Percentiles rank a stretch among this genome's conserved stretches.
Evolutionary conservation across 2,113 vertebrate species (phyloP).

Genomic region (Plotosus lineatus): DNA sequence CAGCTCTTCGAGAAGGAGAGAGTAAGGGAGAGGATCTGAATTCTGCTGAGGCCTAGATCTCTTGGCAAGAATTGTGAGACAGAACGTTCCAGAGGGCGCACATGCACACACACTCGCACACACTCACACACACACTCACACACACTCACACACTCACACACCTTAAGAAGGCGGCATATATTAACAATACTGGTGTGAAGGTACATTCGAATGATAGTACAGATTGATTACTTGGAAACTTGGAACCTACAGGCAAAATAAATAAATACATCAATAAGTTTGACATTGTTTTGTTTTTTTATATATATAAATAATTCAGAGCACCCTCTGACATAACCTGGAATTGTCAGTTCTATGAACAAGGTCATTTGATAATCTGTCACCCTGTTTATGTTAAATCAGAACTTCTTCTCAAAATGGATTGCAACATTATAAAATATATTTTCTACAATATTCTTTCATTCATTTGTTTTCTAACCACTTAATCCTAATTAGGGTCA

Average conservation of each 20-base stretch:
- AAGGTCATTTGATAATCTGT: too few species aligned
- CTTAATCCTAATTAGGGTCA: too few species aligned
- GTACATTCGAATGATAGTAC: neutral
- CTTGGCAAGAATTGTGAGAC: neutral
- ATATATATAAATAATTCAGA: too few species aligned
- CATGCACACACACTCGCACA: neutral
- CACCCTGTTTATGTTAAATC: too few species aligned
- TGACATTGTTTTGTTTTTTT: too few species aligned
- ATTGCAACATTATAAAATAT: too few species aligned
- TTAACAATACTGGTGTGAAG: neutral
- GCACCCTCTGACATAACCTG: too few species aligned
- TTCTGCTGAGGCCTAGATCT: slow-evolving; percentile 36
- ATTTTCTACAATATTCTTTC: too few species aligned
- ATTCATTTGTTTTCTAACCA: too few species aligned
- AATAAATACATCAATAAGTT: too few species aligned
- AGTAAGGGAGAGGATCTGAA: slow-evolving; percentile 11
- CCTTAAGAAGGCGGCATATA: neutral
- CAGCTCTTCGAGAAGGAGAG: neutral
- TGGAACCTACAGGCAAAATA: neutral
- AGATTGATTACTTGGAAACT: neutral
- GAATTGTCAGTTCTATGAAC: too few species aligned
- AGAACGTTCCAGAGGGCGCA: neutral
- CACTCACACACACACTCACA: neutral
- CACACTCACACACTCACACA: neutral
- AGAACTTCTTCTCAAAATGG: too few species aligned